These are phyloP conservation scores for Tamandua tetradactyla DNA, from an alignment of 2,797 vertebrate species.

Conservation along the genomic window DNA sequence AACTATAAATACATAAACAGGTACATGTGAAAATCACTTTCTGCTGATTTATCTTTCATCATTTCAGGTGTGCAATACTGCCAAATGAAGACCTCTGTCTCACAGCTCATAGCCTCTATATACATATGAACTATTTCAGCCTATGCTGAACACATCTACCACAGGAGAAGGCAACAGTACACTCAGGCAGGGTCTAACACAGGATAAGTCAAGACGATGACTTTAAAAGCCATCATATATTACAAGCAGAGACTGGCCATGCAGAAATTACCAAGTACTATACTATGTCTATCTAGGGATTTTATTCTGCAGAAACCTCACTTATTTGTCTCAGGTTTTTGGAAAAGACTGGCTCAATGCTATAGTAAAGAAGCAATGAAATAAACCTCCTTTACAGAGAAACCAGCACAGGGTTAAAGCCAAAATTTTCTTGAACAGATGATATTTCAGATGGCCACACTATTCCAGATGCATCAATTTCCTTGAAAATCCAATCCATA, in stretches of 20 bases:
- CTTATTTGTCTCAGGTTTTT: slow-evolving; percentile 49
- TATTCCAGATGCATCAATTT: slow-evolving; percentile 96
- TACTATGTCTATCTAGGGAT: background rate
- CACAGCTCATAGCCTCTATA: background rate
- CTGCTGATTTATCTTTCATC: background rate
- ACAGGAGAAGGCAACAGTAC: background rate
- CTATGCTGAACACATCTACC: background rate
- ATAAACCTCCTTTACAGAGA: slow-evolving; percentile 81
- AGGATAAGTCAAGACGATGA: background rate
- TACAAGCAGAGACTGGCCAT: background rate
- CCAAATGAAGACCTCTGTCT: background rate
- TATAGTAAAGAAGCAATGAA: slow-evolving; percentile 72
- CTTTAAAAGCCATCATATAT: background rate
- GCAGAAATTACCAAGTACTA: background rate
- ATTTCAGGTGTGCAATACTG: background rate
- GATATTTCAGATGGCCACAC: slow-evolving; percentile 92
- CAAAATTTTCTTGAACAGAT: slow-evolving; percentile 90
- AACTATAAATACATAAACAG: background rate
- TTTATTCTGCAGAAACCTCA: slow-evolving; percentile 42
- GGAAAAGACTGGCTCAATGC: slow-evolving; percentile 62
- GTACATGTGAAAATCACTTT: background rate
- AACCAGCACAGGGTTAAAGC: slow-evolving; percentile 88
- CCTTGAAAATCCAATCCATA: slow-evolving; percentile 93
- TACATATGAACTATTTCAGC: background rate
- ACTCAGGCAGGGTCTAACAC: background rate